Percentiles rank a stretch among this genome's conserved stretches.
Conservation (phyloP, 2,797 vertebrate species). For the Esox lucius region DNA sequence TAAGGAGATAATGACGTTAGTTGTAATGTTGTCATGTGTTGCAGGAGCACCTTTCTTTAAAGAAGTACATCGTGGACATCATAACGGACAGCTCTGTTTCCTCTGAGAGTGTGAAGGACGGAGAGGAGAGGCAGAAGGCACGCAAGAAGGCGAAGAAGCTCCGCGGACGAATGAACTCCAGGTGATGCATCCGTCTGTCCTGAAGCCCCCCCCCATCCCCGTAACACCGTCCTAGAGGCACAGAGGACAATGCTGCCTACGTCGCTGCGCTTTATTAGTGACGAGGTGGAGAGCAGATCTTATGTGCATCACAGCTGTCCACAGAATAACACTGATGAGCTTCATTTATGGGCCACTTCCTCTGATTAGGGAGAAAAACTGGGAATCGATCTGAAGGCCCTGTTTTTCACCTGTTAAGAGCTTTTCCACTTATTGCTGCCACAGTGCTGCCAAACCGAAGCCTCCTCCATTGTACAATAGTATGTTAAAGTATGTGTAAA, state of each 20-base stretch:
- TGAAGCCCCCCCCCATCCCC: constrained; percentile 18
- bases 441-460: constrained; percentile 82
- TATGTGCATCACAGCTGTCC: constrained; percentile 83
- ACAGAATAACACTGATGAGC: constrained; percentile 88
- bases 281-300: constrained; percentile 74
- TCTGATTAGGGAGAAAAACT: constrained; percentile 94
- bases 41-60: constrained; percentile 96
- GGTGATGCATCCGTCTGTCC: constrained; percentile 70
- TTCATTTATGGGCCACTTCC: constrained; percentile 98
- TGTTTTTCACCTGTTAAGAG: constrained; percentile 94
- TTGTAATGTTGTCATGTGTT: constrained; percentile 22
- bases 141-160: constrained; percentile 96
- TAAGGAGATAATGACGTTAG: background rate
- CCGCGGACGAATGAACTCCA: constrained; percentile 93
- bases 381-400: constrained; percentile 85
- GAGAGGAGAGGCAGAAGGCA: constrained; percentile 91
- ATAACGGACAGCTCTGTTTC: constrained; percentile 84
- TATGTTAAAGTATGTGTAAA: constrained; percentile 92
- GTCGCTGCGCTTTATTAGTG: constrained; percentile 61
- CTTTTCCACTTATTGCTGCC: constrained; percentile 95
- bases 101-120: constrained; percentile 83
- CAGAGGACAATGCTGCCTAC: constrained; percentile 47
- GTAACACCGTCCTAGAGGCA: constrained; percentile 33
- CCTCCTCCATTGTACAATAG: constrained; percentile 77
- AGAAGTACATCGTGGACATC: constrained; percentile 96